phyloP scores from a whole-genome alignment of 2,797 vertebrate species.

The Decapterus maruadsi region DNA sequence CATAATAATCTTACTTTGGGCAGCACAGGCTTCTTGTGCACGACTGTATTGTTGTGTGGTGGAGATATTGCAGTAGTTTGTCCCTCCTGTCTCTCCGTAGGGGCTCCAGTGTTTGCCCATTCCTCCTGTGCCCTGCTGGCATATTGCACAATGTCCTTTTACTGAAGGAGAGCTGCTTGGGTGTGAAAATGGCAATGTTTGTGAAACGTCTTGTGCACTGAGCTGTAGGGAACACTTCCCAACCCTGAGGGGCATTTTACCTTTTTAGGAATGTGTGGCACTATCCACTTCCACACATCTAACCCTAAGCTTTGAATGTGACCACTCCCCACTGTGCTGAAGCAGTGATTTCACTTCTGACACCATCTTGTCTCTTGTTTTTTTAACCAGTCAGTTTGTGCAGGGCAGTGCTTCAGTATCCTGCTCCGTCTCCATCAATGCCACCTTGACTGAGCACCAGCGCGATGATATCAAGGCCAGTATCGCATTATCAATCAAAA shows the following conservation, averaged over 20 bases:
- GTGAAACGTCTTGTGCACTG: constrained; percentile 26
- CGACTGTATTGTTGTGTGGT: background rate
- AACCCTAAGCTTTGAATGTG: constrained; percentile 10
- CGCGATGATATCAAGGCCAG: constrained; percentile 30
- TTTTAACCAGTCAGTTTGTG: background rate
- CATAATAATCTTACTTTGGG: background rate
- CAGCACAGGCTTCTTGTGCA: background rate
- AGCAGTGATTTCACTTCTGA: constrained; percentile 13
- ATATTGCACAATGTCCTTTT: constrained; percentile 34
- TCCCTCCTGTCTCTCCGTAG: constrained; percentile 23
- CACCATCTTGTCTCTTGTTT: background rate
- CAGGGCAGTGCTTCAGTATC: background rate
- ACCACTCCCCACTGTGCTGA: constrained; percentile 27
- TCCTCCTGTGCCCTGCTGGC: constrained; percentile 29
- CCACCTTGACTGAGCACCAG: constrained; percentile 19
- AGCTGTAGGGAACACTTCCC: constrained; percentile 29
- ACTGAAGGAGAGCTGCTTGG: constrained; percentile 45
- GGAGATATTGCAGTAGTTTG: background rate
- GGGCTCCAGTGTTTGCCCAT: constrained; percentile 25
- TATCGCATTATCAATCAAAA: constrained; percentile 42
- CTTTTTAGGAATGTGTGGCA: constrained; percentile 8
- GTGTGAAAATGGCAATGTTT: constrained; percentile 59
- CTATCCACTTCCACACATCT: constrained; percentile 5
- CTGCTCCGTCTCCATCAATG: constrained; percentile 4
- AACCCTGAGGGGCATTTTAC: constrained; percentile 31